These are phyloP conservation scores for Hypanus sabinus DNA, from an alignment of 2,113 vertebrate species.

Conservation along the genomic window DNA sequence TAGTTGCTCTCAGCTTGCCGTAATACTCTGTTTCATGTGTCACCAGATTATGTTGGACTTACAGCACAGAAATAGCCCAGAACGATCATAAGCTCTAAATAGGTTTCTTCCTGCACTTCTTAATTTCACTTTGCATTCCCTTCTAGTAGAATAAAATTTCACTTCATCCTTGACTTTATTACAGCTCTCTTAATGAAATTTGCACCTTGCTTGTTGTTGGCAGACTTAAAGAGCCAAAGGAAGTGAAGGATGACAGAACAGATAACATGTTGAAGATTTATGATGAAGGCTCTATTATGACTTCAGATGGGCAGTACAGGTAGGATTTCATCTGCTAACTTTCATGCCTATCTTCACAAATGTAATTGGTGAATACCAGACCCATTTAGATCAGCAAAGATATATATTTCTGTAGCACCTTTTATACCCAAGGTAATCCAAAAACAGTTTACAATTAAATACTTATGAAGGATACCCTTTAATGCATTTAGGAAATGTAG, in stretches of 20 bases:
- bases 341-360: too few relatives aligned
- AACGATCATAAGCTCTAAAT: background rate
- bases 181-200: background rate
- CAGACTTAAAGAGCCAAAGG: constrained; percentile 66
- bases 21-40: too few relatives aligned
- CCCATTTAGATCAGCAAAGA: background rate
- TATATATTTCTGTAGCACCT: background rate
- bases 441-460: background rate
- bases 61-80: background rate
- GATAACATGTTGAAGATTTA: constrained; percentile 58
- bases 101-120: too few relatives aligned
- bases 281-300: constrained; percentile 42
- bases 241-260: constrained; percentile 57
- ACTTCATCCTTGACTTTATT: background rate
- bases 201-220: background rate
- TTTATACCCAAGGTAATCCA: background rate
- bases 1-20: too few relatives aligned
- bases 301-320: constrained; percentile 50
- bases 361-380: background rate
- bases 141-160: background rate
- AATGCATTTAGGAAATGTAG: background rate
- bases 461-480: background rate
- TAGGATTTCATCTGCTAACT: constrained; percentile 42
- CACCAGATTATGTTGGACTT: background rate
- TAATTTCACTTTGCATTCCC: background rate